phyloP scores from a whole-genome alignment of 35 echinoderm and acorn worm species.

The Patiria miniata region DNA sequence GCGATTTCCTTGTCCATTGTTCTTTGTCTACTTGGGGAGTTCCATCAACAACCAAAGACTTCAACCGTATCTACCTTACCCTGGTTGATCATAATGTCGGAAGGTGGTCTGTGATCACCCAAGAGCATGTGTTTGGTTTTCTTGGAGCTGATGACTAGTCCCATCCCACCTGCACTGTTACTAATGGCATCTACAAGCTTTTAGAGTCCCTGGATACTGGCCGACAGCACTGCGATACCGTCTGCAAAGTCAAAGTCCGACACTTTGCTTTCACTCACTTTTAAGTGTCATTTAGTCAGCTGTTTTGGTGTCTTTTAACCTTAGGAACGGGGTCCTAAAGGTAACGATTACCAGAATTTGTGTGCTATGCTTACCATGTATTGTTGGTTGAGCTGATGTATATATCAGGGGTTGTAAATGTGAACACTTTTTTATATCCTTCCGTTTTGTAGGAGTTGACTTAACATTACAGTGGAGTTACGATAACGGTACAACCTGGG shows the following conservation, averaged over 20 bases:
- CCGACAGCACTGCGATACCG: not conserved
- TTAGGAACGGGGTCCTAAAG: no score
- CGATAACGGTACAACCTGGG: constrained; percentile 83
- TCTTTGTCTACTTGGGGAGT: not conserved
- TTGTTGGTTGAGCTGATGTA: no score
- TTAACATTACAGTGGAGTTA: constrained; percentile 88
- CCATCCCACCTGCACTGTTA: not conserved
- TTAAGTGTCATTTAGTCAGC: no score
- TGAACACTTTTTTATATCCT: not conserved
- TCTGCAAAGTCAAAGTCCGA: not conserved
- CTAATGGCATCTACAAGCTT: not conserved
- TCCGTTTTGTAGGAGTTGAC: constrained; percentile 65
- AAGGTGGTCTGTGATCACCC: not conserved
- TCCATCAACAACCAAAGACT: not conserved
- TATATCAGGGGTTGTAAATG: no score
- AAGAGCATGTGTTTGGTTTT: no score
- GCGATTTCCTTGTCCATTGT: not conserved
- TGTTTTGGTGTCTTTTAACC: no score
- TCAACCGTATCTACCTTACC: not conserved
- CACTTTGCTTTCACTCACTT: not conserved
- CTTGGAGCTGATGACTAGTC: no score
- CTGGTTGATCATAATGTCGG: not conserved
- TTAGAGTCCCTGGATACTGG: not conserved
- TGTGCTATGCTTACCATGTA: no score
- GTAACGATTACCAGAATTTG: no score